phyloP scores from a whole-genome alignment of 2,888 invertebrate species.

The Apomyelois bistriatella region DNA sequence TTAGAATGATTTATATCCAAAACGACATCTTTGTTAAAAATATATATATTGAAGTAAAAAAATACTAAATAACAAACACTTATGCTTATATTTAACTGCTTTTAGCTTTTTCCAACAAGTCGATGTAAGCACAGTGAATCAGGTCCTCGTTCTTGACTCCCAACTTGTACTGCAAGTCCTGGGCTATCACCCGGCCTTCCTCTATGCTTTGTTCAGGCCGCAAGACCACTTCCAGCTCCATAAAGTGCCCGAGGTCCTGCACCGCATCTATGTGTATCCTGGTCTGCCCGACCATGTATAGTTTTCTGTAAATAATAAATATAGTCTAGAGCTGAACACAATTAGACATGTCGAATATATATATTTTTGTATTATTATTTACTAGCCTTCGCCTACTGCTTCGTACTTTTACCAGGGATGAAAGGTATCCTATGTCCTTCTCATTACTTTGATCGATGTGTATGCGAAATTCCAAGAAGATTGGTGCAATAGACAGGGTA shows the following conservation, averaged over 20 bases:
- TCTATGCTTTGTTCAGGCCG: constrained; percentile 82
- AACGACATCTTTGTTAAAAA: too few relatives aligned
- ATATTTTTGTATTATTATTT: too few relatives aligned
- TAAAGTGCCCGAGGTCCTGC: constrained; percentile 86
- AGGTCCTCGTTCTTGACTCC: constrained; percentile 82
- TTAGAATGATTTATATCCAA: too few relatives aligned
- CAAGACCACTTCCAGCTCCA: constrained; percentile 92
- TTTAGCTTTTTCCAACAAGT: constrained; percentile 72
- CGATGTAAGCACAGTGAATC: constrained; percentile 87
- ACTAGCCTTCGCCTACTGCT: too few relatives aligned
- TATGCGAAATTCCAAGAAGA: too few relatives aligned
- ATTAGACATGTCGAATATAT: not conserved
- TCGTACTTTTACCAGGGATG: too few relatives aligned
- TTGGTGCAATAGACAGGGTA: too few relatives aligned
- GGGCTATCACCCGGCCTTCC: constrained; percentile 86
- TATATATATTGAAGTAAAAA: too few relatives aligned
- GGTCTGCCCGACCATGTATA: constrained; percentile 90
- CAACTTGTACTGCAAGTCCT: constrained; percentile 83
- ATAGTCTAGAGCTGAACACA: too few relatives aligned
- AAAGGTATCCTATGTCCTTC: too few relatives aligned
- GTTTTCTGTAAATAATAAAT: constrained; percentile 66
- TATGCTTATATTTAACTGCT: not conserved
- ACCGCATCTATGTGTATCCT: constrained; percentile 94
- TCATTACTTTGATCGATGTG: too few relatives aligned
- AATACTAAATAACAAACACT: too few relatives aligned